Base-by-base conservation (phyloP, 1,140 invertebrate species). In the Brachionus calyciflorus region DNA sequence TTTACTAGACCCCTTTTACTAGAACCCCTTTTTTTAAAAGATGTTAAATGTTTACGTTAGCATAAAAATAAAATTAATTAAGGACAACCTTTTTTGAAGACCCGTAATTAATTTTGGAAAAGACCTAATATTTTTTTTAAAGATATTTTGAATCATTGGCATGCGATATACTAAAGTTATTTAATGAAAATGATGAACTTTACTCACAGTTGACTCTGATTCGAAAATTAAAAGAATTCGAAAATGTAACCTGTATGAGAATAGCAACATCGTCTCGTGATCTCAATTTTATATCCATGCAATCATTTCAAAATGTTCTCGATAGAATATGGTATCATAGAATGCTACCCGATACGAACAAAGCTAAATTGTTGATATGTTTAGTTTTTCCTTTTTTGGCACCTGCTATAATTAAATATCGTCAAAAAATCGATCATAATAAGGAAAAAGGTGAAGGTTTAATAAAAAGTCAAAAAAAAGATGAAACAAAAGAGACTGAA, bases 121-220 rank as follows among this genome's bases (percentile, higher is more conserved):
- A n/a, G n/a, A n/a, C n/a, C n/a, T n/a, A n/a, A n/a, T n/a, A 19
- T 19, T 12, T 51, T 5, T 51, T 51, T 51, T 9, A 48, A 51
- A 73, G 69, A 51, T 19, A 73, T 51, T 73, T 51, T 21, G 12
- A 51, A 14, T 9, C 7, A n/a, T 24, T 73, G 12, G 69, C 69
- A 30, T 73, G 69, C 41, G 69, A 73, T 24, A 73, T 73, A 12
- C n/a, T 73, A 19, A 73, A 73, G 40, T 26, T 51, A 5, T 73
- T 24, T 21, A 17, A 73, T 40, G 69, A 73, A 37, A 73, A 21
- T 26, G 37, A 55, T 14, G 69, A 73, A 73, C 12, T 51, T 24
- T 51, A 51, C 2, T 49, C 69, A n/a, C 46, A 73, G 24, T 41
- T 73, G 14, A 49, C 44, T 21, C 33, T 73, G 26, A 73, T 73